Evolutionary conservation across 1,140 invertebrate species (phyloP).

Genomic region (Stegodyphus dumicola): DNA sequence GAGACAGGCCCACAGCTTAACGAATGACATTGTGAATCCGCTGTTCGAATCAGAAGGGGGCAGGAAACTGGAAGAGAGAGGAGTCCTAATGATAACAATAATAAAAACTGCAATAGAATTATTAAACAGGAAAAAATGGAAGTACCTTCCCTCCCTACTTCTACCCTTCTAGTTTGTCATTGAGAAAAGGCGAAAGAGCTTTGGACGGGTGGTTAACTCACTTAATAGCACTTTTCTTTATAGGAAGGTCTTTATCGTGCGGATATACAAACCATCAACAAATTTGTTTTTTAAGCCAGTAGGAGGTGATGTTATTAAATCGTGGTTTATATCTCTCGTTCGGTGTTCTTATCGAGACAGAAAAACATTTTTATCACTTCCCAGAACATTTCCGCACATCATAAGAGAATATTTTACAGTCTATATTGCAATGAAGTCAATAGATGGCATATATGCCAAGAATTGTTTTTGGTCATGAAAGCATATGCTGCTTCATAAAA

Average conservation of each 20-base stretch:
- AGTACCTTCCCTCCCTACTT: background rate
- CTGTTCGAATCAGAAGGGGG: background rate
- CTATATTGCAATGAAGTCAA: too few species aligned
- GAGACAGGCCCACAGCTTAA: background rate
- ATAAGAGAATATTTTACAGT: background rate
- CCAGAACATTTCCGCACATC: background rate
- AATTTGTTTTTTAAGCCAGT: background rate
- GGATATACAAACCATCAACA: slow-evolving; percentile 5
- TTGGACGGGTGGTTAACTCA: slow-evolving; percentile 24
- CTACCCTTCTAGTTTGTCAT: background rate
- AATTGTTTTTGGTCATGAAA: too few species aligned
- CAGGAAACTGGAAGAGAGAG: too few species aligned
- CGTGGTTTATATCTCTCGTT: slow-evolving; percentile 13
- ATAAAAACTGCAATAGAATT: slow-evolving; percentile 22
- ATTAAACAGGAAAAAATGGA: slow-evolving; percentile 16
- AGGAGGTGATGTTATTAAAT: background rate
- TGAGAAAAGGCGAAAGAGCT: slow-evolving; percentile 9
- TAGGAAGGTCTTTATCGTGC: slow-evolving; percentile 8
- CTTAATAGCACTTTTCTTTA: slow-evolving; percentile 27
- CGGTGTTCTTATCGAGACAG: background rate
- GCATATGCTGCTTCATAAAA: too few species aligned
- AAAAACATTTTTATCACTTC: background rate
- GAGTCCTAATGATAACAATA: background rate
- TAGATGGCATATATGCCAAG: too few species aligned
- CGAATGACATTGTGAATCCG: slow-evolving; percentile 46